phyloP scores from a whole-genome alignment of 2,888 invertebrate genomes.

The Scaptomyza caliginosa region DNA sequence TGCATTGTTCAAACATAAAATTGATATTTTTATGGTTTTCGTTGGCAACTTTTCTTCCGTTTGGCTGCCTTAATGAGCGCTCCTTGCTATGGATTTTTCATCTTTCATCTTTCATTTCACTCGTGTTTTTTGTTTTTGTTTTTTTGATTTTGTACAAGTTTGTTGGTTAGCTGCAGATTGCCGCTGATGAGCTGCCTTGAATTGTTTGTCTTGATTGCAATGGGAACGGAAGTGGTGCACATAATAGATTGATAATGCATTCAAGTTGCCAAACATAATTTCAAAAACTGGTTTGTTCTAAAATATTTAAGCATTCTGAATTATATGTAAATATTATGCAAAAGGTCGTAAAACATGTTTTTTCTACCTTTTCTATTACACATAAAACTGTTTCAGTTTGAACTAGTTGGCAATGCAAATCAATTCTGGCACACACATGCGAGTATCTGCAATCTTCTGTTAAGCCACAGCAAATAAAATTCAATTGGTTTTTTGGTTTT shows the following conservation, averaged over 20 bases:
- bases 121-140: background rate
- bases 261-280: background rate
- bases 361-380: background rate
- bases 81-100: conserved; percentile 37
- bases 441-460: background rate
- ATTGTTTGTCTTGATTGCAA: conserved; percentile 9
- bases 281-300: background rate
- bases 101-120: conserved; percentile 5
- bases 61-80: conserved; percentile 60
- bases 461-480: conserved; percentile 18
- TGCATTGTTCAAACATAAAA: conserved; percentile 68
- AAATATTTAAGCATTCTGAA: too few relatives aligned
- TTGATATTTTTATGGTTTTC: conserved; percentile 60
- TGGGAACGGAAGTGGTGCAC: conserved; percentile 3
- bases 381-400: background rate
- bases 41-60: conserved; percentile 32
- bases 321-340: background rate
- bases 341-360: background rate
- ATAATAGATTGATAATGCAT: conserved; percentile 1
- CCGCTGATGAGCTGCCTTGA: conserved; percentile 24
- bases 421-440: background rate
- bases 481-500: conserved; percentile 32
- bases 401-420: background rate
- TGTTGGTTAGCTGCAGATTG: conserved; percentile 14
- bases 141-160: conserved; percentile 8